Base-by-base conservation (phyloP, 2,113 vertebrate species). In the Gopherus evgoodei region DNA sequence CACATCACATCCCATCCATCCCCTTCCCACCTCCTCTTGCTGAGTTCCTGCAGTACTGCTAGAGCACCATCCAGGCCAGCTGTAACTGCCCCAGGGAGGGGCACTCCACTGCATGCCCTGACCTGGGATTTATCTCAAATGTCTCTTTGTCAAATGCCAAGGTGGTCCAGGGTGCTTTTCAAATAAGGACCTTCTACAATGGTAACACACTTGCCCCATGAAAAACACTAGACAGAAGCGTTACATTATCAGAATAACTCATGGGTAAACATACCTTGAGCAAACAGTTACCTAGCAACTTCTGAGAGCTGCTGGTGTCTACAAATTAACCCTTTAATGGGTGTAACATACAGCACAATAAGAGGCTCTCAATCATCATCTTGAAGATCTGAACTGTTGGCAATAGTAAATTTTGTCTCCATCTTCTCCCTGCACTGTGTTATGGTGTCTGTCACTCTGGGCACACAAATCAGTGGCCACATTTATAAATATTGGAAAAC, bases 271-370 rank as follows among this genome's bases (percentile, higher is more conserved):
- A 56, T 88, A 54, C 2, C 13, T 84, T 86, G 94, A 96, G 91
- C 91, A 94, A 95, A 95, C 93, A 95, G 93, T 94, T 96, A 96
- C 95, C 91, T 91, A 95, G 96, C 91, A 94, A 90, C 95, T 94
- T n/a, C 27, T 93, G 91, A 94, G 65, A 72, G 65, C n/a, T 72
- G 65, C n/a, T 72, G 65, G 17, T 10, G n/a, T 38, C n/a, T 72
- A 72, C 65, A 72, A 72, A 22, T 38, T 72, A 38, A 72, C 65
- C 65, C 8, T 38, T 72, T 72, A 8, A 72, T 38, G n/a, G 4
- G n/a, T 38, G 19, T 72, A 72, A 72, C 35, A 72, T n/a, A 38
- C 6, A n/a, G 17, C 65, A 21, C n/a, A 72, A 38, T 38, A n/a
- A 38, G 65, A 72, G 65, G 19, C 17, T 72, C 16, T 72, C 16